phyloP scores from a whole-genome alignment of 2,797 vertebrate genomes.

The Danio kyathit region DNA sequence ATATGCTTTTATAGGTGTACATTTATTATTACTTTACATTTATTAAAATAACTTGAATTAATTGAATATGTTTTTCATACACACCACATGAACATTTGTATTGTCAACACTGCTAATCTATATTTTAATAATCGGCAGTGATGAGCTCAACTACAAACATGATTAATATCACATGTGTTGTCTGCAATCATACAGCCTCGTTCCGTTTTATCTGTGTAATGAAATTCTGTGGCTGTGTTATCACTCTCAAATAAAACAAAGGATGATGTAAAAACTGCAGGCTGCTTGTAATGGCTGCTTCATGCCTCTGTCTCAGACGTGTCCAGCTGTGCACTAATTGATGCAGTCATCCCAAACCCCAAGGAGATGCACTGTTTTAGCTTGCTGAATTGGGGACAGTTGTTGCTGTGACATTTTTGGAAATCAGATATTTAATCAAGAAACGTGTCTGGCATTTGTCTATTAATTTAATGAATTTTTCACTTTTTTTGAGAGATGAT shows the following conservation, averaged over 20 bases:
- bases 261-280: constrained; percentile 48
- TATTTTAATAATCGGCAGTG: neutral
- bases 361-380: constrained; percentile 16
- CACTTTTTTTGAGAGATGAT: neutral
- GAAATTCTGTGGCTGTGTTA: constrained; percentile 26
- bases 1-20: no score
- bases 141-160: neutral
- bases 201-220: constrained; percentile 33
- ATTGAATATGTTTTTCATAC: no score
- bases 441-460: constrained; percentile 9
- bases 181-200: neutral
- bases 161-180: neutral
- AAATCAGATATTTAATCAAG: constrained; percentile 8
- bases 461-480: constrained; percentile 5
- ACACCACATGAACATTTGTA: neutral
- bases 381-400: neutral
- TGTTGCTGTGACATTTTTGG: neutral
- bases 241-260: constrained; percentile 38
- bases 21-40: no score
- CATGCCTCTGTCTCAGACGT: constrained; percentile 39
- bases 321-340: constrained; percentile 57
- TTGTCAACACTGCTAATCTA: neutral
- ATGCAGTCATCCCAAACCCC: constrained; percentile 46
- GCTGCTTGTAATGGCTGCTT: constrained; percentile 45
- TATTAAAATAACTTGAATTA: no score